Conservation (phyloP, 2,888 invertebrate species). For the Drepana falcataria region DNA sequence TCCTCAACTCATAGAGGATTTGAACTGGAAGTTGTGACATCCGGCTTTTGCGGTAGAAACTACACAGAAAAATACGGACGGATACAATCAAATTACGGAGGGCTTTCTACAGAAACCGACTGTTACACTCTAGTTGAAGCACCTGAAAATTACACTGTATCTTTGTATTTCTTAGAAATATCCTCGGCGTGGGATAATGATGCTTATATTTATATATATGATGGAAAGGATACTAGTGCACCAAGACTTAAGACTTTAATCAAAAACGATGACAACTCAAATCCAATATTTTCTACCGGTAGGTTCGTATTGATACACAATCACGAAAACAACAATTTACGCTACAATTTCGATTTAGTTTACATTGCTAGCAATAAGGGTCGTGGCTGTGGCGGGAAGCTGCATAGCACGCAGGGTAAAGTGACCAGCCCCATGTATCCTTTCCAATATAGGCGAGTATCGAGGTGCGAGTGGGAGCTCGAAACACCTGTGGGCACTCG, state of each 20-base stretch:
- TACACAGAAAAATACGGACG: conserved; percentile 85
- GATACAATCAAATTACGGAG: conserved; percentile 59
- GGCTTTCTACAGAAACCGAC: conserved; percentile 16
- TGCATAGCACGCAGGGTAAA: conserved; percentile 43
- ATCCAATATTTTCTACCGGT: conserved; percentile 82
- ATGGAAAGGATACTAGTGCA: conserved; percentile 46
- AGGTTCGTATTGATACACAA: conserved; percentile 81
- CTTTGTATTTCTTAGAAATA: conserved; percentile 76
- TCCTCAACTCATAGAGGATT: conserved; percentile 77
- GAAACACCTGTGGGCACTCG: conserved; percentile 51
- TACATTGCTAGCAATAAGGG: conserved; percentile 58
- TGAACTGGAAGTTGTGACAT: conserved; percentile 78
- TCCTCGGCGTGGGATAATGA: conserved; percentile 33
- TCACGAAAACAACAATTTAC: conserved; percentile 32
- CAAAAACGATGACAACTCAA: conserved; percentile 22
- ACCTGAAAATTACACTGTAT: conserved; percentile 82
- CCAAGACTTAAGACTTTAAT: conserved; percentile 30
- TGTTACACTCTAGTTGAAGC: conserved; percentile 84
- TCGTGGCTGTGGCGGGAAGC: conserved; percentile 59
- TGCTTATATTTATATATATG: conserved; percentile 58
- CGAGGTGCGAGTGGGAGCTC: conserved; percentile 61
- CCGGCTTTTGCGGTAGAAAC: conserved; percentile 78
- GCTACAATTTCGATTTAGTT: conserved; percentile 43
- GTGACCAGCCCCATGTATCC: conserved; percentile 66
- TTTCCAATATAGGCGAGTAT: conserved; percentile 42